phyloP scores from a whole-genome alignment of 2,888 invertebrate genomes.

The Scrobipalpa costella region DNA sequence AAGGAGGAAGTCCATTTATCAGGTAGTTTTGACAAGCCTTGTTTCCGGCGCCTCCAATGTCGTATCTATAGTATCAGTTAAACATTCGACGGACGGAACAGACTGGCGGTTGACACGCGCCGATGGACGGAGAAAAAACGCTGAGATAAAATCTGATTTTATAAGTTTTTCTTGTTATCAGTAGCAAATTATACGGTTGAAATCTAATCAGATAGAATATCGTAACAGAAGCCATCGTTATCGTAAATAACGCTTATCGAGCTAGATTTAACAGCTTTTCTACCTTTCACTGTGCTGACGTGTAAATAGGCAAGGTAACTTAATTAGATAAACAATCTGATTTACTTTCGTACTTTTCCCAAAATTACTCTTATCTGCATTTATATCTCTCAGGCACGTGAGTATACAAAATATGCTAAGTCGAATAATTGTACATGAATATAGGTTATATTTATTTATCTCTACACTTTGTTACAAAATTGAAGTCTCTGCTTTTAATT shows the following conservation, averaged over 20 bases:
- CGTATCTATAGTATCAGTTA: slow-evolving; percentile 53
- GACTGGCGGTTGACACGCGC: slow-evolving; percentile 2
- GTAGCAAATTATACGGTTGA: neutral
- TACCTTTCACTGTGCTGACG: neutral
- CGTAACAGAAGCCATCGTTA: neutral
- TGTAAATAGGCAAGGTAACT: too few relatives aligned
- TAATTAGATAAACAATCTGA: too few relatives aligned
- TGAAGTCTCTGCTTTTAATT: too few relatives aligned
- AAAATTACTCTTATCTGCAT: neutral
- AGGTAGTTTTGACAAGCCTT: slow-evolving; percentile 47
- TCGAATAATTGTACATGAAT: too few relatives aligned
- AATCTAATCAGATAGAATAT: neutral
- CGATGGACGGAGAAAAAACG: neutral
- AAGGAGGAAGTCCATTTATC: slow-evolving; percentile 40
- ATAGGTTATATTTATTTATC: neutral
- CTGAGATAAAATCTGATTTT: neutral
- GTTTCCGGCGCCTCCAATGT: slow-evolving; percentile 70
- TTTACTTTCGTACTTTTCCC: neutral
- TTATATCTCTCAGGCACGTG: neutral
- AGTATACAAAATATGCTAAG: too few relatives aligned
- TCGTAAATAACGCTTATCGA: neutral
- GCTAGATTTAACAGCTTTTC: neutral
- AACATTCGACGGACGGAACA: slow-evolving; percentile 51
- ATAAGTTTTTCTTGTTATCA: neutral
- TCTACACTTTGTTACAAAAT: neutral